Evolutionary conservation across 2,113 vertebrate genomes (phyloP), one percentile per base, ranked within the genome.

Genomic region (Peromyscus maniculatus): DNA sequence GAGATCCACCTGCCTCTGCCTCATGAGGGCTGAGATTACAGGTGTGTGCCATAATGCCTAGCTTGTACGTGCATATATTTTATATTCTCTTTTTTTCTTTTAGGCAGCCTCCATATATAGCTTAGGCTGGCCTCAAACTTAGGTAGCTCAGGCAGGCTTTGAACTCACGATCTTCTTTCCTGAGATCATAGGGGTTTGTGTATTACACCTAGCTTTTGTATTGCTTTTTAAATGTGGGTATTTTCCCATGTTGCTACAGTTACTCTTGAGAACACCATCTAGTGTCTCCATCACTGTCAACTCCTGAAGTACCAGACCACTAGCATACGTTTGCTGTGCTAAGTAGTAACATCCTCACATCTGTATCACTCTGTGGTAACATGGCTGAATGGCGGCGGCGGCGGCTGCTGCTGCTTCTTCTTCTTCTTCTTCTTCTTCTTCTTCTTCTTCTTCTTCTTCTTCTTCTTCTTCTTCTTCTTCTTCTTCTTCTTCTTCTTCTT

Each of bases 231-330:
- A 52, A 36, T 80, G 15, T 22, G 59, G 62, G 31, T 79, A 52
- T 72, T 87, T 94, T 16, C 43, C n/a, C 55, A 39, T 82, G 24
- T 91, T 66, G 59, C 46, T 92, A 72, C 72, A 12, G 62, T 96
- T 55, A n/a, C 12, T 91, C 26, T 89, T 89, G 43, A 72, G 55
- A 83, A 74, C 15, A 43, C 21, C 39, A 24, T 17, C 33, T 91
- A 90, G 74, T 92, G 26, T 79, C 62, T 97, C 1, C 17, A 31
- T 91, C 39, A 87, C 59, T 66, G 21, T 94, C 17, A 94, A 4
- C 62, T 36, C 72, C n/a, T 89, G 39, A 69, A 83, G n/a, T 67
- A 36, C 80, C 91, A 94, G 75, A 21, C 11, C 69, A n/a, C 33
- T 19, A 52, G 83, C 43, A 57, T 49, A 74, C 49, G 22, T 91